Conservation (phyloP, 2,113 vertebrate genomes). For the Amphilophus citrinellus region DNA sequence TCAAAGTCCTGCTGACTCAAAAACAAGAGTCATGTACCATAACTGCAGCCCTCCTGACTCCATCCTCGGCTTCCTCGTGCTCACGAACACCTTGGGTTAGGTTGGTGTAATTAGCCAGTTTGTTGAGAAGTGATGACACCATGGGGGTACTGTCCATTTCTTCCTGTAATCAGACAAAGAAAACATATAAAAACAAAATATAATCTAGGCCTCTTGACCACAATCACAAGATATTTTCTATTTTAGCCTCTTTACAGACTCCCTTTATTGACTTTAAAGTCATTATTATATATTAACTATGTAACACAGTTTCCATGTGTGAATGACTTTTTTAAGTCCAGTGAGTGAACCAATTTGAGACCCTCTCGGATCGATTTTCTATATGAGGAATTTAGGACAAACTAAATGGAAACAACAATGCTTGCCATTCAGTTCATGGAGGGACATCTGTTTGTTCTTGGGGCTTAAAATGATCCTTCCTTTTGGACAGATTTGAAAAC, state of each 20-base stretch:
- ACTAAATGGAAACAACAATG: background rate
- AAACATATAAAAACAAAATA: background rate
- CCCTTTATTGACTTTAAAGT: background rate
- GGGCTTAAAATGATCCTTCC: background rate
- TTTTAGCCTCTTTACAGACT: background rate
- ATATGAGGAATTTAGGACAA: background rate
- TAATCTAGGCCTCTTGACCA: background rate
- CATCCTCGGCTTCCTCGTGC: conserved; percentile 91
- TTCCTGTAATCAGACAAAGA: conserved; percentile 77
- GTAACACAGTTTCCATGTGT: background rate
- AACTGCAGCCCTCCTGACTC: conserved; percentile 79
- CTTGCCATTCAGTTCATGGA: too few relatives aligned
- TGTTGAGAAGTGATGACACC: conserved; percentile 96
- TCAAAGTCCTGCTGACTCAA: background rate
- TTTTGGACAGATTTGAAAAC: background rate
- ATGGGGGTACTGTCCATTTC: conserved; percentile 98
- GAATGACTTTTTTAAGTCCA: background rate
- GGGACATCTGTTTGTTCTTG: too few relatives aligned
- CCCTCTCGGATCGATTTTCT: background rate
- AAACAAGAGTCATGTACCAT: conserved; percentile 53
- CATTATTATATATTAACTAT: background rate
- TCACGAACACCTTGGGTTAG: conserved; percentile 94
- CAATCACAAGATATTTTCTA: background rate
- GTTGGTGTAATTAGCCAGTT: conserved; percentile 97
- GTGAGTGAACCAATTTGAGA: background rate